These are phyloP conservation scores for Rattus rattus DNA, from an alignment of 2,113 vertebrate genomes.

Conservation along the genomic window DNA sequence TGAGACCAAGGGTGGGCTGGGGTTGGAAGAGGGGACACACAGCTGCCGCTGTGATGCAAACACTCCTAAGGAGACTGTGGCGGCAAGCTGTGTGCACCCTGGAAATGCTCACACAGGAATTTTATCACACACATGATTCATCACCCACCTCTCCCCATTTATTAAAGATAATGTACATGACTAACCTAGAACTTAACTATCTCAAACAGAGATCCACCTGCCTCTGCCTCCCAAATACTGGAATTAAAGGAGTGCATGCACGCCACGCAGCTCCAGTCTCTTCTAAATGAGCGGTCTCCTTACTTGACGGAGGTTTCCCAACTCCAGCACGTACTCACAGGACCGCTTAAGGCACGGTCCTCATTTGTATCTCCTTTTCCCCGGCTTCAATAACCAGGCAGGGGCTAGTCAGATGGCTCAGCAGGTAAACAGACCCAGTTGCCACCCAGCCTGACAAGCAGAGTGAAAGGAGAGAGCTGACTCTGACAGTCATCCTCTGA, in stretches of 20 bases:
- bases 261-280: background rate
- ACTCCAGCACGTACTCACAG: background rate
- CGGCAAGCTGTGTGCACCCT: accelerated
- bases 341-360: background rate
- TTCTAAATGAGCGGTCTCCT: background rate
- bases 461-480: background rate
- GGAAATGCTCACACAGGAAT: background rate
- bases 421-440: background rate
- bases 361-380: background rate
- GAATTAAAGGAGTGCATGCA: background rate
- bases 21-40: no score
- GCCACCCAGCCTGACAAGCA: background rate
- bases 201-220: background rate
- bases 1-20: background rate
- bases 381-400: background rate
- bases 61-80: background rate
- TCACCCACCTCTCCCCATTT: background rate
- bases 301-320: background rate
- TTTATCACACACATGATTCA: background rate
- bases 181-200: background rate
- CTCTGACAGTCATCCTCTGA: background rate
- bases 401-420: background rate
- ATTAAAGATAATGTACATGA: background rate
- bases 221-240: background rate
- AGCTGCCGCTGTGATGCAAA: no score